Evolutionary conservation across 2,113 vertebrate species (phyloP), one percentile per base, ranked within the genome.

Genomic region (Xenotilapia flavipinnis): DNA sequence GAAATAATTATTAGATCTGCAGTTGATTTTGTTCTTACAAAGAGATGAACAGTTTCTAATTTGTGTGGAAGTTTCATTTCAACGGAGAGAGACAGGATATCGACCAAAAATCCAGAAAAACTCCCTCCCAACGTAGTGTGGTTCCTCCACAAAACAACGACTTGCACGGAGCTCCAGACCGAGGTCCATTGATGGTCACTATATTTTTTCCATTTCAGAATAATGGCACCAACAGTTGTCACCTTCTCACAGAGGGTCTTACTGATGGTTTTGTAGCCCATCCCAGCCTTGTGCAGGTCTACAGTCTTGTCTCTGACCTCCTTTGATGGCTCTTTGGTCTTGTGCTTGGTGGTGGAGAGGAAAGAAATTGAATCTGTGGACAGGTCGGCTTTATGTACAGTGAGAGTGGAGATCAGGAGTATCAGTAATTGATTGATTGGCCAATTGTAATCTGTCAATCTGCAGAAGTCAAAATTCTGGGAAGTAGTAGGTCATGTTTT

Each of bases 81-180:
- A 58, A 17, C 0, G 14, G 56, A 58, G 26, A 58, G 7, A 58
- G 56, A 58, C 56, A 31, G 14, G 0, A 31, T 31, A 58, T 0
- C 0, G 2, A 60, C 56, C 56, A 60, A 60, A 60, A 0, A 33
- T 60, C 28, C 56, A 60, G 56, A 60, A 60, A 60, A 33, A 0
- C 0, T 0, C 23, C 26, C 56, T 60, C 28, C 56, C 56, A 33
- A 33, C 9, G 0, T 60, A 60, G 56, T 60, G 56, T 2, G 3
- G 56, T 33, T 19, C 56, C 0, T 62, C 15, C 58, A 62, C 0
- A 2, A 19, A 2, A 33, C 58, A 62, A 11, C 9, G 0, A 62
- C 15, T 62, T 19, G 28, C 28, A 33, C 0, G 15, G 28, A 33
- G 58, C 58, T 60, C 28, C 58, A 1, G 28, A 60, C 15, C 28